These are phyloP conservation scores for Andrena minutula DNA, from an alignment of 2,888 invertebrate species.

Conservation along the genomic window DNA sequence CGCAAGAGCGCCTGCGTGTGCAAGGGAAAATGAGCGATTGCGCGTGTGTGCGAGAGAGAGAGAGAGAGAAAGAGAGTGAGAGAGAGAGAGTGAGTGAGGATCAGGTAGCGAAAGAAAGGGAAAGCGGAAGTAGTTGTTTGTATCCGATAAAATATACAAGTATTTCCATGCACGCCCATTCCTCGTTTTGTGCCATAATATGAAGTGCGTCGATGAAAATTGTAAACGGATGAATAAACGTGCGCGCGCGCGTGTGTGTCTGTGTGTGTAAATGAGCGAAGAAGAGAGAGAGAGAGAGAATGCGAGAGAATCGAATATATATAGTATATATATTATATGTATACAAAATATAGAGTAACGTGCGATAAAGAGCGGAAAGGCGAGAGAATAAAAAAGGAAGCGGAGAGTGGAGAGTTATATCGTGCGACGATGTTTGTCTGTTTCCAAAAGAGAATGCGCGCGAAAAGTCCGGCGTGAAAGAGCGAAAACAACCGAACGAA, in stretches of 20 bases:
- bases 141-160: conserved; percentile 41
- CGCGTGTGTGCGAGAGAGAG: background rate
- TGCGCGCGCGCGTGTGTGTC: background rate
- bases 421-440: conserved; percentile 33
- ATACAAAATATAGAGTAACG: conserved; percentile 39
- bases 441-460: conserved; percentile 21
- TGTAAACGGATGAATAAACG: conserved; percentile 34
- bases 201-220: conserved; percentile 53
- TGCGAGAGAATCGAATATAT: conserved; percentile 25
- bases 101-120: conserved; percentile 42
- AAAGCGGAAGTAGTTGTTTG: conserved; percentile 45
- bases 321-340: conserved; percentile 24
- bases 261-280: background rate
- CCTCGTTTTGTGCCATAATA: conserved; percentile 79
- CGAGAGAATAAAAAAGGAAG: conserved; percentile 31
- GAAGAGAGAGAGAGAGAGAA: conserved; percentile 28
- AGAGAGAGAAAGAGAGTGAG: conserved; percentile 6
- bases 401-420: conserved; percentile 37
- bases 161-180: conserved; percentile 52
- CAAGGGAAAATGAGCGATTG: background rate
- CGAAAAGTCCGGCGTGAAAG: conserved; percentile 32
- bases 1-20: conserved; percentile 16
- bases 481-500: conserved; percentile 23
- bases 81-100: background rate
- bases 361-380: conserved; percentile 19